A percentile compares a stretch with the other conserved stretches of the same genome.
Evolutionary conservation across 2,797 vertebrate species (phyloP).

Genomic region (Eleutherodactylus coqui): DNA sequence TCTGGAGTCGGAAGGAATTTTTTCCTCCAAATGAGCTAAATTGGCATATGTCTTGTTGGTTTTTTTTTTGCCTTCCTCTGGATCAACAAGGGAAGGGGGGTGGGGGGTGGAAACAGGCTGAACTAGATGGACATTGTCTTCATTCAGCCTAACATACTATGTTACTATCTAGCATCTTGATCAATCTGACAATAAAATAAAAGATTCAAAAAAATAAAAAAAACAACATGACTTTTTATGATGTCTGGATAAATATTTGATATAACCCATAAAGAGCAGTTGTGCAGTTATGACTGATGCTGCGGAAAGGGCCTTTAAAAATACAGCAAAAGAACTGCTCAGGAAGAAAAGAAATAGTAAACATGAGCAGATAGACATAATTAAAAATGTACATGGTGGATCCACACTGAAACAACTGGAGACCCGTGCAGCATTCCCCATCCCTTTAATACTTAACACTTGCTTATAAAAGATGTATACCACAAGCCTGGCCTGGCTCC

Average conservation of each 20-base stretch:
- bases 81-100: no score
- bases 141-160: no score
- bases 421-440: neutral
- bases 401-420: neutral
- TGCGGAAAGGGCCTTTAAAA: neutral
- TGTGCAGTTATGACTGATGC: neutral
- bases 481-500: neutral
- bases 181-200: neutral
- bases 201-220: neutral
- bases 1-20: no score
- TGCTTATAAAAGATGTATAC: conserved; percentile 34
- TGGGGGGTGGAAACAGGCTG: no score
- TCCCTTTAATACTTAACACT: conserved; percentile 17
- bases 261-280: no score
- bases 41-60: no score
- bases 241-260: neutral
- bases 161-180: no score
- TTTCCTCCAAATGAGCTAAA: no score
- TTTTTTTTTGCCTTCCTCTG: no score
- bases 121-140: no score
- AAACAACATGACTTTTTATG: neutral
- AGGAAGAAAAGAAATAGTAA: neutral
- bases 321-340: neutral
- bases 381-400: conserved; percentile 8
- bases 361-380: neutral